Conservation (phyloP, 2,888 invertebrate species). For the Noctua janthina region DNA sequence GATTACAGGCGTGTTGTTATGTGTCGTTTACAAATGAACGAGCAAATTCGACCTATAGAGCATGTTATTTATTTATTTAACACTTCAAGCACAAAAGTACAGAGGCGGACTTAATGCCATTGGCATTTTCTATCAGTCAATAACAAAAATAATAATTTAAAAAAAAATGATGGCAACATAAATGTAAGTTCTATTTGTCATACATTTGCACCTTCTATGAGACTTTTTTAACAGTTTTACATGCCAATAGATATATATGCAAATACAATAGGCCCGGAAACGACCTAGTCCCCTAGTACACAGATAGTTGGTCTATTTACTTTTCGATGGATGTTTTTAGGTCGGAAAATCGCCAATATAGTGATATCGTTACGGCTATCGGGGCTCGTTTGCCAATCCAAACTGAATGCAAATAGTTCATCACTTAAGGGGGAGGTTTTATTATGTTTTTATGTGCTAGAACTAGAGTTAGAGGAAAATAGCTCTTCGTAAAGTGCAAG, state of each 20-base stretch:
- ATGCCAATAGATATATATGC: neutral
- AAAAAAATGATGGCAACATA: neutral
- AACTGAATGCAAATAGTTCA: constrained; percentile 61
- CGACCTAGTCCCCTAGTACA: neutral
- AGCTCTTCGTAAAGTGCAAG: neutral
- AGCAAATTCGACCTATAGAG: neutral
- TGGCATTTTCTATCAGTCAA: too few species aligned
- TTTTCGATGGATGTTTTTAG: constrained; percentile 48
- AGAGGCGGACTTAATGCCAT: too few species aligned
- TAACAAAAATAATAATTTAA: too few species aligned
- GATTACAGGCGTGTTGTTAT: too few species aligned
- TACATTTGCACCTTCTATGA: neutral
- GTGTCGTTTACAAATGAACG: neutral
- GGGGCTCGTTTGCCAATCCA: constrained; percentile 51
- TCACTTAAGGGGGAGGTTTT: constrained; percentile 54
- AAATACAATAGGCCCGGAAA: neutral
- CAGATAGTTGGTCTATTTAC: constrained; percentile 20
- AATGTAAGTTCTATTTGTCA: neutral
- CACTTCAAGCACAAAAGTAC: too few species aligned
- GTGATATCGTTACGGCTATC: constrained; percentile 51
- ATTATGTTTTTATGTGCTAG: neutral
- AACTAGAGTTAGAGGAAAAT: too few species aligned
- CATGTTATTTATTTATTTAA: too few species aligned
- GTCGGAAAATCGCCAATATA: constrained; percentile 42
- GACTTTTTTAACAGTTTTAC: neutral